A percentile compares a stretch with the other conserved stretches of the same genome.
These are phyloP conservation scores for Lepus europaeus DNA, from an alignment of 2,113 vertebrate species.

Conservation along the genomic window DNA sequence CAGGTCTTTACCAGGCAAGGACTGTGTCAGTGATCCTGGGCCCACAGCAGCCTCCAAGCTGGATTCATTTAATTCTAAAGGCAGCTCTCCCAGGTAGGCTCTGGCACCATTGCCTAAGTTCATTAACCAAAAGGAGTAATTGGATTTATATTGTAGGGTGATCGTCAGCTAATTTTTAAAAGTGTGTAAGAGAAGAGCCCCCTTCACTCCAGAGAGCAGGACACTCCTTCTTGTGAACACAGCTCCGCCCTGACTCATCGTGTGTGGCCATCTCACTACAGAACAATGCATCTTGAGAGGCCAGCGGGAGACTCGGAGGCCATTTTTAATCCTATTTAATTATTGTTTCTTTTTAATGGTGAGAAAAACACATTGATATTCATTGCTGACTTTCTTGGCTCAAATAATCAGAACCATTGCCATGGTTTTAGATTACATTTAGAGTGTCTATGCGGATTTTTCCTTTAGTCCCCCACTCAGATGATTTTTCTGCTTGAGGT, in stretches of 20 bases:
- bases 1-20: background rate
- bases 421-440: slow-evolving; percentile 77
- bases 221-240: background rate
- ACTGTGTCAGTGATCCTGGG: background rate
- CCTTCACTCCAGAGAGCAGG: background rate
- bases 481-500: slow-evolving; percentile 69
- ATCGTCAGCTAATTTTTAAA: slow-evolving; percentile 63
- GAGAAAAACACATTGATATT: slow-evolving; percentile 64
- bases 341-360: slow-evolving; percentile 32
- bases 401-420: slow-evolving; percentile 70
- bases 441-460: slow-evolving; percentile 57
- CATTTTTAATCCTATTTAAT: background rate
- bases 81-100: background rate
- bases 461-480: slow-evolving; percentile 60
- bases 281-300: slow-evolving; percentile 14
- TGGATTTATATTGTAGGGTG: slow-evolving; percentile 54
- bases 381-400: slow-evolving; percentile 69
- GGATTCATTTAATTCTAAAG: slow-evolving; percentile 28
- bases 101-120: slow-evolving; percentile 58
- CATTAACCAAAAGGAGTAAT: slow-evolving; percentile 61
- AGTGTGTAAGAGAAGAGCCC: slow-evolving; percentile 47
- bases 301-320: slow-evolving; percentile 21
- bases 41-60: background rate
- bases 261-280: slow-evolving; percentile 60
- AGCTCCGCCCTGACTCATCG: background rate